Evolutionary conservation across 2,888 invertebrate genomes (phyloP).

Genomic region (Linnaemya vulpina): DNA sequence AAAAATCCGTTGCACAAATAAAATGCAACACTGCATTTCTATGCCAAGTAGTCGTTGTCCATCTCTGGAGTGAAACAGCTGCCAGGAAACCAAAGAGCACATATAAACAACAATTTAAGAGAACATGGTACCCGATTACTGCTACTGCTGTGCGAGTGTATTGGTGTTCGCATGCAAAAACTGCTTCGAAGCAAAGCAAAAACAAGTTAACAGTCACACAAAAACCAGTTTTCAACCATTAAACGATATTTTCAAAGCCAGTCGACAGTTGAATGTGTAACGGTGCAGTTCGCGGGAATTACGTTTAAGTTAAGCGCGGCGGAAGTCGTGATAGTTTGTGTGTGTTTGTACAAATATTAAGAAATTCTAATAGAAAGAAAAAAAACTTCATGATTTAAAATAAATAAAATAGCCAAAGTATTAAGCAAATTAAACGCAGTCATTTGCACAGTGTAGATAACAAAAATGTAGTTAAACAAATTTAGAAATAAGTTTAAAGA

Average conservation of each 20-base stretch:
- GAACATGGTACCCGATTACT: conserved; percentile 13
- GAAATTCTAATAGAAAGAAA: conserved; percentile 58
- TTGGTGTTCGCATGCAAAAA: conserved; percentile 58
- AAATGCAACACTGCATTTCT: conserved; percentile 40
- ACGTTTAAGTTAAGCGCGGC: conserved; percentile 66
- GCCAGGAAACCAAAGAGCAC: conserved; percentile 61
- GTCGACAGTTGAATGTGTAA: conserved; percentile 72
- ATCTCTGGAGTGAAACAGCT: conserved; percentile 58
- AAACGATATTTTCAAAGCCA: conserved; percentile 63
- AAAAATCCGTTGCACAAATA: neutral
- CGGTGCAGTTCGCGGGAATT: conserved; percentile 68
- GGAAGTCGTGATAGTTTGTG: conserved; percentile 64
- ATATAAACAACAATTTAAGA: conserved; percentile 47
- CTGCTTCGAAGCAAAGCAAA: conserved; percentile 65
- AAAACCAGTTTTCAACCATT: conserved; percentile 66
- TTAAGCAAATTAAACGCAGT: neutral
- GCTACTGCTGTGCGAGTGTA: conserved; percentile 26
- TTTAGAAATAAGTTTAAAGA: conserved; percentile 3
- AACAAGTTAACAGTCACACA: conserved; percentile 69
- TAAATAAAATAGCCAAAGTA: conserved; percentile 13
- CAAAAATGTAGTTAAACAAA: neutral
- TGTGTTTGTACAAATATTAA: conserved; percentile 41
- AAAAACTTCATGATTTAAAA: conserved; percentile 19
- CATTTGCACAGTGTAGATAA: conserved; percentile 4
- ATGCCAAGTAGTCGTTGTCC: neutral